These are phyloP conservation scores for Smutsia temminckii DNA, from an alignment of 2,797 vertebrate species.

Conservation along the genomic window DNA sequence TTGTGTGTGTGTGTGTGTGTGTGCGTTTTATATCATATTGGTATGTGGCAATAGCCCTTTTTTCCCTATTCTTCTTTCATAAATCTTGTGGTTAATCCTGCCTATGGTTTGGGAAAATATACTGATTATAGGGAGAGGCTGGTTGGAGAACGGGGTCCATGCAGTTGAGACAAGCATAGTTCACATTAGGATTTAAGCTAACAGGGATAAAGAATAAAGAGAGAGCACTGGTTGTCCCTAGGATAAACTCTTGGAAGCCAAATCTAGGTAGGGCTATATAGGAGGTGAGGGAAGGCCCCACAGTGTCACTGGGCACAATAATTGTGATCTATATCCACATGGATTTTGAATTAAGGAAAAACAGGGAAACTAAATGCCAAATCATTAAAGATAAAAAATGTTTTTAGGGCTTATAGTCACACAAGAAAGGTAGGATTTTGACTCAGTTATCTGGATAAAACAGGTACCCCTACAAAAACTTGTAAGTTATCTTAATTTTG, in stretches of 20 bases:
- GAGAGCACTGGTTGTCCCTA: neutral
- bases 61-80: neutral
- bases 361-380: neutral
- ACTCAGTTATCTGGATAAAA: neutral
- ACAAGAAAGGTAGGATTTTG: neutral
- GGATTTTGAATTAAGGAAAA: conserved; percentile 1
- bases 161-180: neutral
- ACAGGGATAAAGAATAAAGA: neutral
- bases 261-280: neutral
- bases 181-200: neutral
- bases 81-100: neutral
- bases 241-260: neutral
- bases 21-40: neutral
- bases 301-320: neutral
- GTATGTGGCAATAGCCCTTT: neutral
- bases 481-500: neutral
- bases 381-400: neutral
- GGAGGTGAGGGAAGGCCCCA: neutral
- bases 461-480: neutral
- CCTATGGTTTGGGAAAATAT: neutral
- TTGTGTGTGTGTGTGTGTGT: neutral
- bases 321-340: neutral
- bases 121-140: neutral
- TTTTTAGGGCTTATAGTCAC: neutral
- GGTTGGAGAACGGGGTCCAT: neutral